Conservation (phyloP, 2,888 invertebrate genomes). For the Quadriops clusia region DNA sequence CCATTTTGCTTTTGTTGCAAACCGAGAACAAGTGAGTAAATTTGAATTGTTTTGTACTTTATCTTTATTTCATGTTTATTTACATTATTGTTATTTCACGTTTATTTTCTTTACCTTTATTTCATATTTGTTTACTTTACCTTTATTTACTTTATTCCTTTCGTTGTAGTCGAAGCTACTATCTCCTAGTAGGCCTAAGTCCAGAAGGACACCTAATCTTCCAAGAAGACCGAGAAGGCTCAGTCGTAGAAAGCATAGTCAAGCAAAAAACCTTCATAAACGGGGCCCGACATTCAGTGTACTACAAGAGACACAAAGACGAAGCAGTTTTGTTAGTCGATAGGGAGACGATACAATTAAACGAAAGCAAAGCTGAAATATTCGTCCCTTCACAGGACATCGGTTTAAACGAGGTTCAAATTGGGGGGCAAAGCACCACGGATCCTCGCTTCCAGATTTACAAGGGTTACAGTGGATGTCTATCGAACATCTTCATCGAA, state of each 20-base stretch:
- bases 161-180: constrained; percentile 61
- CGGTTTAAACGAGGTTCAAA: constrained; percentile 71
- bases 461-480: constrained; percentile 79
- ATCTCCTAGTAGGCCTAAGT: constrained; percentile 69
- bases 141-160: constrained; percentile 16
- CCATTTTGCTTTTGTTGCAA: constrained; percentile 66
- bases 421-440: constrained; percentile 76
- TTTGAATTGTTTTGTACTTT: too few species aligned
- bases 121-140: constrained; percentile 1
- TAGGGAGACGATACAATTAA: constrained; percentile 58
- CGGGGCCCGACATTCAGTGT: constrained; percentile 67
- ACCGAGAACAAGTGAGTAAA: constrained; percentile 63
- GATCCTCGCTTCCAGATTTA: constrained; percentile 72
- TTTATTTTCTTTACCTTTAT: too few species aligned
- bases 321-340: constrained; percentile 64
- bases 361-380: constrained; percentile 55
- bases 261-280: constrained; percentile 72
- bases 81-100: constrained; percentile 5
- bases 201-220: constrained; percentile 74
- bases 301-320: constrained; percentile 55
- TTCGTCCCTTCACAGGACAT: constrained; percentile 54
- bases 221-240: constrained; percentile 74
- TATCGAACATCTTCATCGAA: constrained; percentile 79
- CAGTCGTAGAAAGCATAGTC: constrained; percentile 59
- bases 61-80: constrained; percentile 6